Percentiles rank a stretch among this genome's conserved stretches.
Conservation (phyloP, 2,113 vertebrate genomes). For the Meriones unguiculatus region DNA sequence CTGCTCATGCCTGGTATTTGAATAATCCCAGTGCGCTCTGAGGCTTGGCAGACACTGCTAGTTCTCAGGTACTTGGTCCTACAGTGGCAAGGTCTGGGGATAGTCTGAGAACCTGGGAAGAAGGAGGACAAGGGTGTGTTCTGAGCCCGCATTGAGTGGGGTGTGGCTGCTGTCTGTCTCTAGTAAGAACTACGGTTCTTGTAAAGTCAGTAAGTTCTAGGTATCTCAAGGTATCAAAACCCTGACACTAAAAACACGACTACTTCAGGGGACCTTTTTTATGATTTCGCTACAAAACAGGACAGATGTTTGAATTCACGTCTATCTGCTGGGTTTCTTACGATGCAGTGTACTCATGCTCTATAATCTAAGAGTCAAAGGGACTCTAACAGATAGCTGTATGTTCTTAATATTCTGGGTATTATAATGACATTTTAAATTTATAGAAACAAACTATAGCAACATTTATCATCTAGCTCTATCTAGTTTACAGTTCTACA, state of each 20-base stretch:
- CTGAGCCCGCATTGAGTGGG: background rate
- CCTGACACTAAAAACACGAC: background rate
- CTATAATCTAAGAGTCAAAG: background rate
- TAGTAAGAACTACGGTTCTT: background rate
- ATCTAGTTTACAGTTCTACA: conserved; percentile 23
- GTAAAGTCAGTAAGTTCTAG: background rate
- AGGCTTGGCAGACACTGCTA: background rate
- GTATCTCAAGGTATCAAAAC: conserved; percentile 29
- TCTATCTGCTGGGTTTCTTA: background rate
- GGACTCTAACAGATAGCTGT: background rate
- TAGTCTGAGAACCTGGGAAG: background rate
- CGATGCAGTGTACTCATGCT: conserved; percentile 4
- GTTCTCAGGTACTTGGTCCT: background rate
- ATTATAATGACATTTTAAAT: conserved; percentile 19
- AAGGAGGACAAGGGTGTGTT: background rate
- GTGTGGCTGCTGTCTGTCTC: background rate
- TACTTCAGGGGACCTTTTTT: background rate
- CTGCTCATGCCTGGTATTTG: background rate
- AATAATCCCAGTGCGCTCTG: background rate
- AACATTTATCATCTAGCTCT: background rate
- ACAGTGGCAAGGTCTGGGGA: background rate
- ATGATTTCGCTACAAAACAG: background rate
- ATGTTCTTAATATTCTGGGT: background rate
- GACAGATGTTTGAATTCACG: conserved; percentile 38
- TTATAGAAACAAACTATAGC: conserved; percentile 39